Evolutionary conservation across 2,113 vertebrate species (phyloP).

Genomic region (Cavia aperea): DNA sequence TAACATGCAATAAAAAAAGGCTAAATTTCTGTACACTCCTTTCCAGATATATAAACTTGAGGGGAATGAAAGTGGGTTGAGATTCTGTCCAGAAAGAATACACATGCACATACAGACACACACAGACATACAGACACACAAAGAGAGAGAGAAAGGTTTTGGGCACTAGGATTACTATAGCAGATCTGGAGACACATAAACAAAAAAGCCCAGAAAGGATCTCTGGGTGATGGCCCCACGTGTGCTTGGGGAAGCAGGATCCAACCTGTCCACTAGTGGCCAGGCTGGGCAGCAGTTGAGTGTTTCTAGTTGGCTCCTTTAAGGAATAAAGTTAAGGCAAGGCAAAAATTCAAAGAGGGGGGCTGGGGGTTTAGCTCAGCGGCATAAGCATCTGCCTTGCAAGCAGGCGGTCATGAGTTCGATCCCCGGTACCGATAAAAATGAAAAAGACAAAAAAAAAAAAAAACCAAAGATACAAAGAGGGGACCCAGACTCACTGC

Average conservation of each 20-base stretch:
- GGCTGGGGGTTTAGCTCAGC: too few relatives aligned
- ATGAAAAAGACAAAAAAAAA: too few relatives aligned
- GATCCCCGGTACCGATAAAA: too few relatives aligned
- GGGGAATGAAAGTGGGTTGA: background rate
- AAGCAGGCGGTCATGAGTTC: too few relatives aligned
- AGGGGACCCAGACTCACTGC: too few relatives aligned
- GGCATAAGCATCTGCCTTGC: too few relatives aligned
- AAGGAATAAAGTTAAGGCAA: background rate
- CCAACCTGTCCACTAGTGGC: background rate
- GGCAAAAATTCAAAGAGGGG: background rate
- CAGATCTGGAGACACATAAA: background rate
- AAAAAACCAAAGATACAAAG: background rate
- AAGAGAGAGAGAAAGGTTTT: background rate
- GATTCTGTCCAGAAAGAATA: background rate
- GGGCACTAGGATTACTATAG: background rate
- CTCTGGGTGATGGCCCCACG: fast-evolving
- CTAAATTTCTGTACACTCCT: background rate
- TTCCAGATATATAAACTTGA: background rate
- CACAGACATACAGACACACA: background rate
- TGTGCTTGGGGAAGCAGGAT: background rate
- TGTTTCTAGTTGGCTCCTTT: background rate
- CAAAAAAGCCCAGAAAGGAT: background rate
- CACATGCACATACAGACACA: background rate
- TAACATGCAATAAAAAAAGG: background rate
- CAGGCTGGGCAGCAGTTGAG: too few relatives aligned